Base-by-base conservation (phyloP, 2,113 vertebrate genomes). In the Oncorhynchus nerka region DNA sequence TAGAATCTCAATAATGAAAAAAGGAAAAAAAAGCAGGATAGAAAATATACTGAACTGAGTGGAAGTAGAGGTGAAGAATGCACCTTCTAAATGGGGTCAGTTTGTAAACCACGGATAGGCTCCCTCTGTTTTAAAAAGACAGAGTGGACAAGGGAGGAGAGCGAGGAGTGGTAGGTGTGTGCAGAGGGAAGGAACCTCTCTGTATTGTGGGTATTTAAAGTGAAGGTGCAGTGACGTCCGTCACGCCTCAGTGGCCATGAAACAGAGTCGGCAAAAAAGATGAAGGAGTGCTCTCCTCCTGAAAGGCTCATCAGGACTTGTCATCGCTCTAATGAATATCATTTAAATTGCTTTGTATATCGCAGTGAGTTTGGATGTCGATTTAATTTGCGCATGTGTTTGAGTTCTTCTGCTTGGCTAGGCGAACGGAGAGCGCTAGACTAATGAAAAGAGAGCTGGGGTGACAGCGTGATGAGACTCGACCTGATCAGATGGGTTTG, bases 331-430 rank as follows among this genome's bases (percentile, higher is more conserved):
- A 98, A 99, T 98, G 96, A 98, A 98, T 98, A 99, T 97, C 96
- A 97, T 98, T 98, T 98, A 98, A 98, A 99, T 98, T 97, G 97
- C 97, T 97, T 97, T 97, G 97, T 98, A 96, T 98, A 96, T 97
- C 94, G 95, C 95, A 96, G 96, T 89, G 96, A 96, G 96, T 98
- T 98, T 96, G 95, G 96, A 97, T 98, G 97, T 98, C 95, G 96
- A 98, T 98, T 98, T 98, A 98, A 98, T 99, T 98, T 97, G 95
- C 94, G 94, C 97, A 96, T 96, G 97, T 97, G 97, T 98, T 98
- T 95, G 96, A 98, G 96, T 94, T 97, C 96, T 96, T 97, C 95
- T 97, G 97, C 95, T 96, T 94, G 96, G 95, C 95, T 95, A 95
- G 95, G 94, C 96, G 95, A 95, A 95, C 92, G 94, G 94, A 95